Evolutionary conservation across 2,888 invertebrate genomes (phyloP), one percentile per base, ranked within the genome.

Genomic region (Hemistola chrysoprasaria): DNA sequence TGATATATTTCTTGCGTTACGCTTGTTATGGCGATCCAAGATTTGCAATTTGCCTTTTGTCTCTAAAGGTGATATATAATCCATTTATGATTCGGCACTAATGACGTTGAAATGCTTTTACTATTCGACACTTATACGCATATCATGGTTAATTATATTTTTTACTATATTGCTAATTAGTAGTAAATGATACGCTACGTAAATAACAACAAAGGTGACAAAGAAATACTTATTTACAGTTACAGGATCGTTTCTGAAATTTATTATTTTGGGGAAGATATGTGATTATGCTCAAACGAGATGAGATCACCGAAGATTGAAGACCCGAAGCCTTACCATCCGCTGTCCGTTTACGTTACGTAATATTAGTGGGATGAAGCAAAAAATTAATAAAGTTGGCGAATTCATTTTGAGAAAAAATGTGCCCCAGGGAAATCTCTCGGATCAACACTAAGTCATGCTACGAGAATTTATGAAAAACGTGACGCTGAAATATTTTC

Each of bases 361-460:
- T 26, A 38, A 39, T 44, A 38, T 44, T 30, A 10, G 30, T 9
- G 38, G 34, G 22, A 35, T 34, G 16, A 35, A 36, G 35, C 40
- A 50, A 45, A 44, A 43, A 40, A 42, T 40, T 47, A 45, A 38
- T 46, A 46, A 48, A 50, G 41, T 44, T 22, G 35, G 25, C 38
- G 37, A 40, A 48, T 51, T 51, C 40, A 43, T 45, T 47, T 42
- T 30, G 38, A 39, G 46, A 41, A 40, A 41, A 41, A 49, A 40
- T 33, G 43, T 42, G 28, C 52, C 41, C 36, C 35, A 20, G 47
- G 52, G 52, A 49, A 52, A 52, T 45, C 36, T 46, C 40, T 38
- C 9, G 40, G 37, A 42, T 52, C 43, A 49, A 41, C 43, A 36
- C 33, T 39, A 46, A 43, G 26, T 41, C 42, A 34, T 38, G 43